A percentile compares a stretch with the other conserved stretches of the same genome.
Evolutionary conservation across 1,140 invertebrate genomes (phyloP).

Genomic region (Drosophila malerkotliana): DNA sequence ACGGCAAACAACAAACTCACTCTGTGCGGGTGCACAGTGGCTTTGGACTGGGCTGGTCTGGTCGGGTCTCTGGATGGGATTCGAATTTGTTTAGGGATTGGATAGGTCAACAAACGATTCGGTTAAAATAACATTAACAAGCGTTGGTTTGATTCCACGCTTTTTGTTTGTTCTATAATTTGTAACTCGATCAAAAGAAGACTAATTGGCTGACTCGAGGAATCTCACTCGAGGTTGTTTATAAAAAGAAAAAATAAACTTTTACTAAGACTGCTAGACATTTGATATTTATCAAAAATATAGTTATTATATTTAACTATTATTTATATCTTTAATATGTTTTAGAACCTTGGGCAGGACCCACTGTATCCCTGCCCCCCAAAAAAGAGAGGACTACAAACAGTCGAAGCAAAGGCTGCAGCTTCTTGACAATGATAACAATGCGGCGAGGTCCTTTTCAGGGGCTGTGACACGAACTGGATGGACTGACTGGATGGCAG

Average conservation of each 20-base stretch:
- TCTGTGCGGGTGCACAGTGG: slow-evolving; percentile 25
- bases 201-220: slow-evolving; percentile 1
- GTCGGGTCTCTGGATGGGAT: neutral
- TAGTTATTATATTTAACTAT: neutral
- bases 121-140: slow-evolving; percentile 3
- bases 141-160: neutral
- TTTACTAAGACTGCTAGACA: too few species aligned
- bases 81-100: slow-evolving; percentile 4
- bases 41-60: neutral
- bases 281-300: too few species aligned
- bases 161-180: slow-evolving; percentile 18
- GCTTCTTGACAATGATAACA: slow-evolving; percentile 80
- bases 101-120: slow-evolving; percentile 22
- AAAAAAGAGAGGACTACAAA: slow-evolving; percentile 20
- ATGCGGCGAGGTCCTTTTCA: slow-evolving; percentile 52
- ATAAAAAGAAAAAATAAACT: neutral
- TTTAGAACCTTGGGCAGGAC: neutral
- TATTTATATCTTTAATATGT: neutral
- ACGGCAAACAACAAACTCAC: slow-evolving; percentile 31
- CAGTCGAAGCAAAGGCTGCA: slow-evolving; percentile 31
- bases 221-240: neutral
- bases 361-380: slow-evolving; percentile 17
- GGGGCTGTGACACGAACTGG: slow-evolving; percentile 42
- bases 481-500: slow-evolving; percentile 27
- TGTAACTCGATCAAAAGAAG: neutral